Percentiles rank a stretch among this genome's conserved stretches.
These are phyloP conservation scores for Hetaerina titia DNA, from an alignment of 2,888 invertebrate species.

Conservation along the genomic window DNA sequence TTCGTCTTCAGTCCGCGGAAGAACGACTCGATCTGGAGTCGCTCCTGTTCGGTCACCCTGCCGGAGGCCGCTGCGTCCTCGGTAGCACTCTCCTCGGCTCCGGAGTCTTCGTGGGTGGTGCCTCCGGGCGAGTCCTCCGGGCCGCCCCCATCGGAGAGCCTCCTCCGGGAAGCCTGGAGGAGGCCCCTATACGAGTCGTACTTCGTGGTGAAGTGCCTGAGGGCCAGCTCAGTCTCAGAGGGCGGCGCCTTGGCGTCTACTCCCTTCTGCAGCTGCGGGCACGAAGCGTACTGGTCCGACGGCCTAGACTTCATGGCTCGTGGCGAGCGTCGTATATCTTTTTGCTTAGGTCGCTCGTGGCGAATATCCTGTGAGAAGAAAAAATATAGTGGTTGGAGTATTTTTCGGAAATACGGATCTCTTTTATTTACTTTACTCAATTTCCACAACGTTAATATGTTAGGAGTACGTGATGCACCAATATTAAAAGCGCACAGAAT, in stretches of 20 bases:
- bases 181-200: constrained; percentile 71
- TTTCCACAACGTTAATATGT: too few relatives aligned
- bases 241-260: neutral
- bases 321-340: neutral
- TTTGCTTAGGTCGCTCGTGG: neutral
- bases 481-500: too few relatives aligned
- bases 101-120: constrained; percentile 77
- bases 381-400: neutral
- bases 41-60: constrained; percentile 82
- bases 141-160: constrained; percentile 44
- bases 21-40: constrained; percentile 85
- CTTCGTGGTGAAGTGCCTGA: constrained; percentile 69
- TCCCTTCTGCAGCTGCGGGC: constrained; percentile 70
- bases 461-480: too few relatives aligned
- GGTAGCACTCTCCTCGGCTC: constrained; percentile 78
- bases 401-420: too few relatives aligned
- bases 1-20: constrained; percentile 88
- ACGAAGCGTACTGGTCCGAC: constrained; percentile 69
- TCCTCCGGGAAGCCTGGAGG: constrained; percentile 66
- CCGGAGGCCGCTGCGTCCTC: constrained; percentile 78
- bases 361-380: neutral
- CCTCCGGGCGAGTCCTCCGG: constrained; percentile 48
- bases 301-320: constrained; percentile 62
- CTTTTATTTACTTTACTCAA: too few relatives aligned
- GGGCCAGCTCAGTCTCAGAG: constrained; percentile 68